Conservation (phyloP, 2,888 invertebrate species). For the Ceriagrion tenellum region DNA sequence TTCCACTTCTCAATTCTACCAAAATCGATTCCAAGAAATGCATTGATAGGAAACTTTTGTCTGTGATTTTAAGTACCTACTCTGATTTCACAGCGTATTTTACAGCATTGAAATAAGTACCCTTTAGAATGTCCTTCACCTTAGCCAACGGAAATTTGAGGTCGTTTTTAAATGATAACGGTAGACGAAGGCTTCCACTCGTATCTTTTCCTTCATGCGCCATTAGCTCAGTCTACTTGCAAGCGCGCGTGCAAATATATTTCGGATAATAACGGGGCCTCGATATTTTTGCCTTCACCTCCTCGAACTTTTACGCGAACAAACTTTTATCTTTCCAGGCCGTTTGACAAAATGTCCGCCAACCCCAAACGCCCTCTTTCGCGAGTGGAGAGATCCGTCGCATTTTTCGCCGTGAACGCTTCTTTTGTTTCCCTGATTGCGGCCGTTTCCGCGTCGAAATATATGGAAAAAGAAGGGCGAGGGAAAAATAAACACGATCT, state of each 20-base stretch:
- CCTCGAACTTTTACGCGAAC: neutral
- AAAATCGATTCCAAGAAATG: too few species aligned
- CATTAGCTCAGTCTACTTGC: neutral
- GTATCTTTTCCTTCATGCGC: neutral
- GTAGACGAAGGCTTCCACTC: neutral
- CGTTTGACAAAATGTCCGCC: neutral
- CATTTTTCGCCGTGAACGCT: neutral
- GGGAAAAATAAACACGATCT: neutral
- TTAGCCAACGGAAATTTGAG: too few species aligned
- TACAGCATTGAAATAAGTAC: too few species aligned
- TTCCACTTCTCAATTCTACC: too few species aligned
- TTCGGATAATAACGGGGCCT: neutral
- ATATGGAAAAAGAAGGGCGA: neutral
- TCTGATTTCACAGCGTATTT: too few species aligned
- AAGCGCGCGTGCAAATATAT: neutral
- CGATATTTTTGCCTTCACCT: neutral
- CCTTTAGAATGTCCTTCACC: too few species aligned
- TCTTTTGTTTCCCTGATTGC: slow-evolving; percentile 38
- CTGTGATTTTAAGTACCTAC: too few species aligned
- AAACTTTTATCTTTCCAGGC: slow-evolving; percentile 22
- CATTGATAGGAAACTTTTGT: too few species aligned
- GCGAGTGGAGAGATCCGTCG: neutral
- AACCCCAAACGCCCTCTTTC: neutral
- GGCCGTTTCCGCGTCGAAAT: slow-evolving; percentile 16
- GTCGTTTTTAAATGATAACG: too few species aligned